These are phyloP conservation scores for Drosophila barbarae DNA, from an alignment of 2,888 invertebrate species.

Conservation along the genomic window DNA sequence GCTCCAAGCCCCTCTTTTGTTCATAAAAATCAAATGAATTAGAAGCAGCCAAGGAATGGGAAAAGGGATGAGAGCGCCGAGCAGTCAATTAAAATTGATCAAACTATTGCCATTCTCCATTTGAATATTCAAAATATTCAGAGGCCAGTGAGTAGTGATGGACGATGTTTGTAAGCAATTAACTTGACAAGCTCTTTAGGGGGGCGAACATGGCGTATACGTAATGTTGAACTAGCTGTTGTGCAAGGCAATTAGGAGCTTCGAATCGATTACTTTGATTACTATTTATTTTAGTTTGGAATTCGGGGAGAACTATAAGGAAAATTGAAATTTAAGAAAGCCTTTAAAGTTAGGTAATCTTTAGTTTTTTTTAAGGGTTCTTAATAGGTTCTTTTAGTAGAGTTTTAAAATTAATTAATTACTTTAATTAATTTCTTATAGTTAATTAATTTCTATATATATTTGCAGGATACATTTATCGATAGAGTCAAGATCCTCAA, in stretches of 20 bases:
- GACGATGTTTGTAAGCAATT: slow-evolving; percentile 8
- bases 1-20: neutral
- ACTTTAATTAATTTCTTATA: too few relatives aligned
- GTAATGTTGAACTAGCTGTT: neutral
- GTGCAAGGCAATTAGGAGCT: neutral
- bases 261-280: neutral
- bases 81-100: slow-evolving; percentile 22
- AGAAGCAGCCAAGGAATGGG: slow-evolving; percentile 1
- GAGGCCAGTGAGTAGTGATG: neutral
- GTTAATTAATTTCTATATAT: too few relatives aligned
- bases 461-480: neutral
- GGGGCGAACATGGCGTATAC: slow-evolving; percentile 10
- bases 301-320: neutral
- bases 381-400: too few relatives aligned
- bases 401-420: neutral
- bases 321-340: neutral
- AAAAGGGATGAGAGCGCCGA: neutral
- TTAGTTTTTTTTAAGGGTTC: neutral
- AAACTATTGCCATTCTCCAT: slow-evolving; percentile 3
- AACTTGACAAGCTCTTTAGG: slow-evolving; percentile 6
- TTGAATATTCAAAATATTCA: slow-evolving; percentile 9
- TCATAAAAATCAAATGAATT: slow-evolving; percentile 38
- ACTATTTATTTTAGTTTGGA: neutral
- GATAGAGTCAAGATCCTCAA: neutral
- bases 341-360: neutral